phyloP scores from a whole-genome alignment of 2,888 invertebrate genomes.

The Pollenia labialis region DNA sequence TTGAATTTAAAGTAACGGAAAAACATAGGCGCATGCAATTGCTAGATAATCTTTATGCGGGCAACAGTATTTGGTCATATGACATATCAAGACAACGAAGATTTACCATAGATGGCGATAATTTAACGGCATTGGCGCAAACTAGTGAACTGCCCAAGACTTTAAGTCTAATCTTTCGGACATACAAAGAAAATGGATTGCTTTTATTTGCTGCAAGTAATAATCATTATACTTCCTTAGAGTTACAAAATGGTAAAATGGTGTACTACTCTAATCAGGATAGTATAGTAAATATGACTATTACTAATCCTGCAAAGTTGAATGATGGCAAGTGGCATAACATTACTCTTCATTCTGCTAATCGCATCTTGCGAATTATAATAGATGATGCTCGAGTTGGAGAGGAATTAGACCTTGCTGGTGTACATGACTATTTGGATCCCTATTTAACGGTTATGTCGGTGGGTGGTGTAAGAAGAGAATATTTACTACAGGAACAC shows the following conservation, averaged over 20 bases:
- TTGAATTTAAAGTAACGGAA: conserved; percentile 92
- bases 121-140: conserved; percentile 82
- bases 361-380: conserved; percentile 89
- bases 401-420: conserved; percentile 93
- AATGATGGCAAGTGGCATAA: conserved; percentile 96
- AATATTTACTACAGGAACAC: conserved; percentile 85
- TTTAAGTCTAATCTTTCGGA: conserved; percentile 92
- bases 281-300: conserved; percentile 92
- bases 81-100: conserved; percentile 81
- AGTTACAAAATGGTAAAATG: conserved; percentile 90
- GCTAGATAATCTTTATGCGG: conserved; percentile 90
- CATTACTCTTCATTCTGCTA: conserved; percentile 89
- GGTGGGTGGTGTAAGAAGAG: conserved; percentile 90
- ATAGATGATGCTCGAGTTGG: conserved; percentile 90
- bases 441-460: conserved; percentile 93
- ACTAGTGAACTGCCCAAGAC: conserved; percentile 87
- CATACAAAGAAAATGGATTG: conserved; percentile 90
- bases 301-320: conserved; percentile 86
- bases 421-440: conserved; percentile 96
- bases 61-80: conserved; percentile 88
- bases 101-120: conserved; percentile 79
- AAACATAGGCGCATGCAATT: conserved; percentile 94
- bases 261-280: conserved; percentile 92
- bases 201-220: conserved; percentile 94
- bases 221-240: conserved; percentile 93